Evolutionary conservation across 2,888 invertebrate genomes (phyloP).

Genomic region (Caenorhabditis sp.): DNA sequence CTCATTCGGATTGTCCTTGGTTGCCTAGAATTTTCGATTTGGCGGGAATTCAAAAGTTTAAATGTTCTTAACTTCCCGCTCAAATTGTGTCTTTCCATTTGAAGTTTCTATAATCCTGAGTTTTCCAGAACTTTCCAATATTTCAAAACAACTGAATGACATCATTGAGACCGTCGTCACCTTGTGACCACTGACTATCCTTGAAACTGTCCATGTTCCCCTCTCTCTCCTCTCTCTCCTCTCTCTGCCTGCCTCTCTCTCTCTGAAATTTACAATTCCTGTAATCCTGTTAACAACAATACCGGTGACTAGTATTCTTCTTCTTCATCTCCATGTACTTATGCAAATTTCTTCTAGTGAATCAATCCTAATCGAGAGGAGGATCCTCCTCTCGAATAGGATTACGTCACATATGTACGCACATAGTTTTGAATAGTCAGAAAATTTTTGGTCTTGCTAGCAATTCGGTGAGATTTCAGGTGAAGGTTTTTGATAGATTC

Average conservation of each 20-base stretch:
- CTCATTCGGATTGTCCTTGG: too few species aligned
- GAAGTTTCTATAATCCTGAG: background rate
- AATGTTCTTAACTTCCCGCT: too few species aligned
- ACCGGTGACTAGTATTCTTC: too few species aligned
- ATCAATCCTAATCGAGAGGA: constrained; percentile 18
- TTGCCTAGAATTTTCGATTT: too few species aligned
- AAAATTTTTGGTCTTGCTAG: background rate
- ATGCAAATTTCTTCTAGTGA: constrained; percentile 38
- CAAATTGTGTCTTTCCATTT: too few species aligned
- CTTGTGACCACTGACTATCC: background rate
- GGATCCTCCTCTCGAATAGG: background rate
- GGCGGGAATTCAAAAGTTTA: too few species aligned
- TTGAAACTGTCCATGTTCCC: background rate
- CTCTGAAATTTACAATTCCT: background rate
- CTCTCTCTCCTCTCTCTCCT: background rate
- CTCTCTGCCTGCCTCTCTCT: background rate
- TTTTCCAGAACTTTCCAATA: background rate
- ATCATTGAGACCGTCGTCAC: background rate
- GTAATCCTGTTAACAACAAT: constrained; percentile 37
- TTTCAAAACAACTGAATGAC: background rate
- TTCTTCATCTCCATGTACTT: constrained; percentile 36
- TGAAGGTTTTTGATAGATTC: too few species aligned
- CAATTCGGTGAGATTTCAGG: too few species aligned
- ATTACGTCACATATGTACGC: background rate
- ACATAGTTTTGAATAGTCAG: background rate